These are phyloP conservation scores for Drosophila mimetica DNA, from an alignment of 2,888 invertebrate species.

Conservation along the genomic window DNA sequence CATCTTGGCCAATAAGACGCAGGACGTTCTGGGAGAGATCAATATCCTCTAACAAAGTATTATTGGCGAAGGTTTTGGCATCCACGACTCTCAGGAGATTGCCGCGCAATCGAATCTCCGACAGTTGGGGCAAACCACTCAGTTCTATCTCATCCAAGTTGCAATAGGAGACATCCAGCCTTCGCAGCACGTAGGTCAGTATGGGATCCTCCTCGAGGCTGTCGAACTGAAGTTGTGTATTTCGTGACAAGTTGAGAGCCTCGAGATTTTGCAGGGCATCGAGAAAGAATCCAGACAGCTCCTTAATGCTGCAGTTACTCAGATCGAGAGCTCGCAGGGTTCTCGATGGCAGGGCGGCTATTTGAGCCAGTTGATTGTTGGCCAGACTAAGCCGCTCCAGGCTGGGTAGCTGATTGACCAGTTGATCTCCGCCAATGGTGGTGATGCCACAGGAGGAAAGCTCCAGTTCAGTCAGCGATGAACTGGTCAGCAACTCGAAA, in stretches of 20 bases:
- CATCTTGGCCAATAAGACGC: constrained; percentile 86
- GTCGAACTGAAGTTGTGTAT: constrained; percentile 85
- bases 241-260: constrained; percentile 87
- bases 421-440: constrained; percentile 84
- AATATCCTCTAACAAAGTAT: constrained; percentile 86
- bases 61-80: constrained; percentile 86
- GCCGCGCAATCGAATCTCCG: constrained; percentile 86
- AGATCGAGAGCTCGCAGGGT: constrained; percentile 86
- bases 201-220: constrained; percentile 82
- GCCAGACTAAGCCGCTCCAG: constrained; percentile 86
- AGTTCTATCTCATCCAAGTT: constrained; percentile 87
- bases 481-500: constrained; percentile 86
- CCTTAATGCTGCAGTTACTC: constrained; percentile 86
- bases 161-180: constrained; percentile 87
- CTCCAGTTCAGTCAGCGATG: constrained; percentile 86
- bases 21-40: constrained; percentile 89
- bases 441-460: constrained; percentile 87
- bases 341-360: constrained; percentile 85
- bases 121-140: constrained; percentile 87
- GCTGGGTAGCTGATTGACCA: constrained; percentile 85
- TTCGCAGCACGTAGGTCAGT: constrained; percentile 86
- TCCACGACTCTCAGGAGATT: constrained; percentile 87
- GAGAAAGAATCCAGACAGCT: constrained; percentile 86
- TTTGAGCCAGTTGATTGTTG: constrained; percentile 85
- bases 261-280: constrained; percentile 86